Conservation (phyloP, 2,113 vertebrate species). For the Leptocoma aspasia region DNA sequence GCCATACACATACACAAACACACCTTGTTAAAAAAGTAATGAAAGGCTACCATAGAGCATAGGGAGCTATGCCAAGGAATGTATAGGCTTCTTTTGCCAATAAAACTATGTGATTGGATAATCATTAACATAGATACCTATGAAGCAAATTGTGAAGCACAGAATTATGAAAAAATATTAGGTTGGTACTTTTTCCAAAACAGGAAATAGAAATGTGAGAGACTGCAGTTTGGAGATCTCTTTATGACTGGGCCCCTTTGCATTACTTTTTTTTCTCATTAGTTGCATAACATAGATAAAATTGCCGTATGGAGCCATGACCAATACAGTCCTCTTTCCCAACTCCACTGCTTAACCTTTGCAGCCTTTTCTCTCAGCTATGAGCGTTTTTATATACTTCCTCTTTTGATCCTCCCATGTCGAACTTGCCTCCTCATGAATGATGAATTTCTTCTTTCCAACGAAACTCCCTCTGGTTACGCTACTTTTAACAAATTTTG, state of each 20-base stretch:
- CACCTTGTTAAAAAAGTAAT: not conserved
- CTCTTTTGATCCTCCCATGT: not conserved
- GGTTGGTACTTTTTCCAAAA: not conserved
- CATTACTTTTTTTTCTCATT: not conserved
- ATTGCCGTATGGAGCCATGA: not conserved
- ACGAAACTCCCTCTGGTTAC: not conserved
- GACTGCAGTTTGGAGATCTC: not conserved
- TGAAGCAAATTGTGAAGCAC: not conserved
- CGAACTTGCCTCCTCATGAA: accelerated
- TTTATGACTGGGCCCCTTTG: not conserved
- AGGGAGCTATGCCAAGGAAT: not conserved
- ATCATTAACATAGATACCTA: not conserved
- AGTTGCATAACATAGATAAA: not conserved
- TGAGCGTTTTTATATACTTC: not conserved
- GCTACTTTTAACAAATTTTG: not conserved
- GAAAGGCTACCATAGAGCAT: not conserved
- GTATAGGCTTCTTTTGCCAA: not conserved
- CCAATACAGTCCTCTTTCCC: not conserved
- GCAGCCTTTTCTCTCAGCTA: not conserved
- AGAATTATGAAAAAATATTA: not conserved
- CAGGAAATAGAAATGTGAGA: not conserved
- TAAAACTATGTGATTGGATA: not conserved
- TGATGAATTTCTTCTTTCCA: not conserved
- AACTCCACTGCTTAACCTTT: not conserved
- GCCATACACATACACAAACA: not conserved